phyloP scores from a whole-genome alignment of 2,888 invertebrate genomes.

The Drosophila phalerata region DNA sequence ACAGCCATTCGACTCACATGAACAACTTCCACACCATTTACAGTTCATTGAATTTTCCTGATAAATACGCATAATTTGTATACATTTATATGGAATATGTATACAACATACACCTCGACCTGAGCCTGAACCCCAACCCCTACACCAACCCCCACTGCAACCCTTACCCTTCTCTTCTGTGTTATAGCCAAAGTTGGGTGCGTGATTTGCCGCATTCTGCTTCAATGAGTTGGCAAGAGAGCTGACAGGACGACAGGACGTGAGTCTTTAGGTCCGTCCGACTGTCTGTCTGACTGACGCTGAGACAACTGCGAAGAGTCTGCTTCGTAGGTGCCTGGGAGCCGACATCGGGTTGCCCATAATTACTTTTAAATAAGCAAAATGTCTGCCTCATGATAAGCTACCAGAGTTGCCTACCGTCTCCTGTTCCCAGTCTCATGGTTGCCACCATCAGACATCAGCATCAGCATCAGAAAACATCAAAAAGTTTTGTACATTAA shows the following conservation, averaged over 20 bases:
- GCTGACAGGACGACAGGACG: conserved; percentile 45
- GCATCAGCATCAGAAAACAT: conserved; percentile 57
- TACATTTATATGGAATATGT: conserved; percentile 66
- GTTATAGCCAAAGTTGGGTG: conserved; percentile 48
- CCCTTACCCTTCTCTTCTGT: neutral
- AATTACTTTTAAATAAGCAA: conserved; percentile 77
- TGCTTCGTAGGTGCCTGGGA: conserved; percentile 37
- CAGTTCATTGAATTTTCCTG: conserved; percentile 79
- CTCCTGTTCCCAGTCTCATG: conserved; percentile 19
- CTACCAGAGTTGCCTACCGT: neutral
- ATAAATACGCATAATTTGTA: conserved; percentile 80
- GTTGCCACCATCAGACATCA: conserved; percentile 43
- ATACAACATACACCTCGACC: conserved; percentile 17
- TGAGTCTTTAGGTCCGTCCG: conserved; percentile 15
- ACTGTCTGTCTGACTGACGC: neutral
- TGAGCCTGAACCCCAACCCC: conserved; percentile 1
- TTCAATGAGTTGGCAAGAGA: conserved; percentile 70
- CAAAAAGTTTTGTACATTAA: conserved; percentile 80
- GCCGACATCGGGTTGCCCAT: conserved; percentile 59
- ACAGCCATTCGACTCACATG: conserved; percentile 44
- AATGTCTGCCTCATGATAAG: conserved; percentile 56
- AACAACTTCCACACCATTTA: conserved; percentile 79
- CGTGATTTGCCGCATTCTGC: conserved; percentile 79
- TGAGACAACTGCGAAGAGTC: conserved; percentile 26
- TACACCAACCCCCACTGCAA: neutral